Evolutionary conservation across 2,888 invertebrate species (phyloP), one percentile per base, ranked within the genome.

Genomic region (Dromius quadrimaculatus): DNA sequence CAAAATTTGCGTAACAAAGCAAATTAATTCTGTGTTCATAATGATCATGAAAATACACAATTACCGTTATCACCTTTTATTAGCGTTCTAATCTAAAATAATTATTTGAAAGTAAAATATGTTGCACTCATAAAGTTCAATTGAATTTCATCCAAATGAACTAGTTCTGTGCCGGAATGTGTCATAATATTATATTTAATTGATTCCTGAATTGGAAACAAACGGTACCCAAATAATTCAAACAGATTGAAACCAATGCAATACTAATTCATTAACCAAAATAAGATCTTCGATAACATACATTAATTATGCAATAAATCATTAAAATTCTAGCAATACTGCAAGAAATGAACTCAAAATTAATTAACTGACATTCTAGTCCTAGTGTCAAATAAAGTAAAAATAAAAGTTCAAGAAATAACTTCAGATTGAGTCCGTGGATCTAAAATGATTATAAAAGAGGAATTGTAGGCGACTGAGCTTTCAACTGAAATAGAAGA

Each of bases 361-460:
- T 62, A 62, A 62, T 62, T 62, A 62, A 41, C 23, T 28, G 6
- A 54, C 15, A 32, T 8, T 41, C n/a, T n/a, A n/a, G n/a, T n/a
- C 41, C 6, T 8, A 11, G 23, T 62, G 41, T 41, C 22, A 62
- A 17, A 28, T 9, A 28, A 32, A n/a, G 41, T 13, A 41, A 41
- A 59, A 28, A 32, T 54, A 23, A 62, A 62, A 61, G 20, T 5
- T 20, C n/a, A n/a, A 41, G 62, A 62, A 62, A 62, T 62, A 41
- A 62, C 20, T 32, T 28, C 3, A 17, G 15, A 54, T 28, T 17
- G 13, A 62, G 41, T 41, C 41, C 41, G 9, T 11, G 62, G 41
- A 38, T 38, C 41, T 62, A 41, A 62, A 62, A 62, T 62, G 41
- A 62, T 62, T 62, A 23, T 62, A 62, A 41, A 62, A 62, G 62